Percentiles rank a stretch among this genome's conserved stretches.
phyloP scores from a whole-genome alignment of 2,797 vertebrate genomes.

The Poecilia gillii region DNA sequence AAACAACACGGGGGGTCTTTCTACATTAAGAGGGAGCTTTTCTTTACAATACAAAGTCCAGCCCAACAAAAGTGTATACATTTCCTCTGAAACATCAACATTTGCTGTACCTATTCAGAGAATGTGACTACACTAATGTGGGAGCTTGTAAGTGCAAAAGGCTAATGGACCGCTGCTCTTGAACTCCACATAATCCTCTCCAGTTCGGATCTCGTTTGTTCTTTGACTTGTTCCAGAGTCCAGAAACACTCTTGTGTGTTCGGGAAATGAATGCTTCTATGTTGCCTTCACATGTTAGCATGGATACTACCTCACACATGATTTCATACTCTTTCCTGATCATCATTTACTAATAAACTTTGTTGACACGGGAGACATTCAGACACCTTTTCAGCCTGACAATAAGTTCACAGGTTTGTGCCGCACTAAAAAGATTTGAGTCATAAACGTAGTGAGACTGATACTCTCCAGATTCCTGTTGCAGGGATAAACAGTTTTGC shows the following conservation, averaged over 20 bases:
- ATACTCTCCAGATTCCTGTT: slow-evolving; percentile 13
- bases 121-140: not conserved
- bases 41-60: slow-evolving; percentile 12
- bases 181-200: not conserved
- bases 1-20: slow-evolving; percentile 68
- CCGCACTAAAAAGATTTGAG: slow-evolving; percentile 27
- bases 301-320: not conserved
- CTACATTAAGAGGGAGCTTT: slow-evolving; percentile 25
- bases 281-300: not conserved
- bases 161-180: not conserved
- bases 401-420: slow-evolving; percentile 22
- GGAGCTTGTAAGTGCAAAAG: not conserved
- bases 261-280: not conserved
- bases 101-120: not conserved
- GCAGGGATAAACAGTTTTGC: slow-evolving; percentile 17
- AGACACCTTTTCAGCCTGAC: slow-evolving; percentile 36
- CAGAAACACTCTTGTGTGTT: not conserved
- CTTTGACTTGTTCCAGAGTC: not conserved
- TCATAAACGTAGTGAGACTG: not conserved
- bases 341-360: slow-evolving; percentile 53
- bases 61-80: slow-evolving; percentile 8
- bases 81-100: slow-evolving; percentile 6
- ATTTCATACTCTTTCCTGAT: slow-evolving; percentile 20
- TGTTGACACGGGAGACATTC: not conserved
- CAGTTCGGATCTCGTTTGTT: not conserved